Evolutionary conservation across 2,113 vertebrate species (phyloP), one percentile per base, ranked within the genome.

Genomic region (Rhadina sibilatrix): DNA sequence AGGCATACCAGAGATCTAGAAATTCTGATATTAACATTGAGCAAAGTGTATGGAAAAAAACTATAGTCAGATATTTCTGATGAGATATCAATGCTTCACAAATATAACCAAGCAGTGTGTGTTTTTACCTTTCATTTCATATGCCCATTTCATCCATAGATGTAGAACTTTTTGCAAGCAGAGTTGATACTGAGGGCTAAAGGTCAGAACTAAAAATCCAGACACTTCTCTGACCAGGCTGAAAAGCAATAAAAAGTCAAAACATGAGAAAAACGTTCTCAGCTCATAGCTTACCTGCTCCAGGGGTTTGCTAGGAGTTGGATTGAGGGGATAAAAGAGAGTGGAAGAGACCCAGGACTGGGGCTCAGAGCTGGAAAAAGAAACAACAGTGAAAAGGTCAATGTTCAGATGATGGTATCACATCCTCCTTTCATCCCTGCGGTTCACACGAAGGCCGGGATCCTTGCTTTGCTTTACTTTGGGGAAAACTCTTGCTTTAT

Each of bases 401-500:
- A 94, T 12, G 94, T 97, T 98, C 97, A 97, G 92, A 95, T 97
- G 97, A 98, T 98, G 97, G 97, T 98, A 98, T 98, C 97, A 94
- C 95, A 94, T 93, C 97, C 87, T 96, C 94, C 97, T 98, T 98
- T 98, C 97, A 98, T 98, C 97, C 97, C 87, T 49, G 82, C 91
- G 49, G 97, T 98, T 98, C 97, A 98, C 94, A 95, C 68, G 93
- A 96, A 97, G 97, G 97, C 95, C 86, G 89, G 94, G 96, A 97
- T 96, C 95, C 93, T 97, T 94, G 94, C 95, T 97, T 96, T 95
- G 94, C 96, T 97, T 97, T 96, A 94, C 97, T 97, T 97, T 94
- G 95, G 96, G 97, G 96, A 98, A 97, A 98, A 97, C 97, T 97
- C 94, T 97, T 50, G 68, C 97, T 97, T 97, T 98, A 97, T 98